Evolutionary conservation across 2,113 vertebrate genomes (phyloP).

Genomic region (Mobula birostris): DNA sequence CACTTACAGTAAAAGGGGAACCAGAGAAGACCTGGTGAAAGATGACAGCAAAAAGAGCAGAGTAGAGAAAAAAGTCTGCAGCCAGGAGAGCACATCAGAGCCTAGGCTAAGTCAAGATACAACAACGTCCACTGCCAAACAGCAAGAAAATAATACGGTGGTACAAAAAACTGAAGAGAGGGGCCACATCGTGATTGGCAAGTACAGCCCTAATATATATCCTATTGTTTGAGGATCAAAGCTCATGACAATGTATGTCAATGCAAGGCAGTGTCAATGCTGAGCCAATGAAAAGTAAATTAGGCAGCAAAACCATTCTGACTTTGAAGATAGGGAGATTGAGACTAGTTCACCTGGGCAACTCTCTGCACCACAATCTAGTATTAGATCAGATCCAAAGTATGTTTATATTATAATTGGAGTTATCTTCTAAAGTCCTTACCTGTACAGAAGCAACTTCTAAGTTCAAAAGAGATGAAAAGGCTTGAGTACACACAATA

Average conservation of each 20-base stretch:
- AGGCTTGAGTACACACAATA: not conserved
- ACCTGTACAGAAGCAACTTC: not conserved
- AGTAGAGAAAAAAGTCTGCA: slow-evolving; percentile 44
- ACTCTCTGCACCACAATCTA: not conserved
- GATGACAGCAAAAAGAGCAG: slow-evolving; percentile 63
- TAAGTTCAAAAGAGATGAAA: not conserved
- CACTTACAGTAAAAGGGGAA: slow-evolving; percentile 55
- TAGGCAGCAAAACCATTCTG: not conserved
- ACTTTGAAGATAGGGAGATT: not conserved
- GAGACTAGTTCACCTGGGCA: not conserved
- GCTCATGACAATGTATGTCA: not conserved
- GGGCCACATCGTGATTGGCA: slow-evolving; percentile 39
- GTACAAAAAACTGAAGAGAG: not conserved
- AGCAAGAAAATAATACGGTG: not conserved
- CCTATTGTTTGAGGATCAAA: not conserved
- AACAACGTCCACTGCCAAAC: not conserved
- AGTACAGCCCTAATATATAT: not conserved
- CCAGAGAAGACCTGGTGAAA: slow-evolving; percentile 50
- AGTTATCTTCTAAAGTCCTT: not conserved
- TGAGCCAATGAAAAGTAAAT: not conserved
- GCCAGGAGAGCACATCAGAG: slow-evolving; percentile 18
- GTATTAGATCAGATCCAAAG: not conserved
- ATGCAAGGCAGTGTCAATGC: not conserved
- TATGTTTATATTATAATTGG: not conserved
- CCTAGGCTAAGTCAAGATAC: not conserved